Conservation (phyloP, 2,113 vertebrate genomes). For the Dipodomys merriami region DNA sequence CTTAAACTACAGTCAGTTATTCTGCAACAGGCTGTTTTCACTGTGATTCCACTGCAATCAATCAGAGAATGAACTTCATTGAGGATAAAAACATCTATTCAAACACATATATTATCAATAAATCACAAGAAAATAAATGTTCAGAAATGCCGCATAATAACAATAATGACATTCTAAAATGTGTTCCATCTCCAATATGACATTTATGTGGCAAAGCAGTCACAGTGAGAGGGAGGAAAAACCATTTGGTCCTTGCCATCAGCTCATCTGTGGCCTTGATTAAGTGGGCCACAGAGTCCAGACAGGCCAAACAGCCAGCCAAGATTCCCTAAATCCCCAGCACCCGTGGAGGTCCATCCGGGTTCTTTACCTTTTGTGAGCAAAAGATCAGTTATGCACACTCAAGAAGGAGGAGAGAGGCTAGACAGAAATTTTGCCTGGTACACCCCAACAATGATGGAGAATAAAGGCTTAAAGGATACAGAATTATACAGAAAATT, state of each 20-base stretch:
- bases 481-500: conserved; percentile 42
- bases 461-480: neutral
- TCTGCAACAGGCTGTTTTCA: neutral
- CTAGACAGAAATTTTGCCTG: neutral
- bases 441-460: neutral
- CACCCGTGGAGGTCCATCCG: neutral
- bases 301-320: neutral
- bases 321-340: neutral
- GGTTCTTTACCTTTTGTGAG: neutral
- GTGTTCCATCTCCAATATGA: conserved; percentile 45
- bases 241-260: conserved; percentile 39
- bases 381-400: neutral
- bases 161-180: conserved; percentile 49
- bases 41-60: conserved; percentile 24
- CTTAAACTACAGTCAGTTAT: neutral
- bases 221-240: neutral
- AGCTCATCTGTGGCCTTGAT: conserved; percentile 44
- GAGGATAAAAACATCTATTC: conserved; percentile 65
- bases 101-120: conserved; percentile 53
- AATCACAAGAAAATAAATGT: conserved; percentile 61
- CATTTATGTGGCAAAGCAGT: conserved; percentile 40
- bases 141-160: conserved; percentile 35
- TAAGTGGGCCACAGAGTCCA: conserved; percentile 51
- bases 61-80: conserved; percentile 13
- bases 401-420: conserved; percentile 32